Conservation (phyloP, 2,888 invertebrate genomes). For the Venustoraphidia nigricollis region DNA sequence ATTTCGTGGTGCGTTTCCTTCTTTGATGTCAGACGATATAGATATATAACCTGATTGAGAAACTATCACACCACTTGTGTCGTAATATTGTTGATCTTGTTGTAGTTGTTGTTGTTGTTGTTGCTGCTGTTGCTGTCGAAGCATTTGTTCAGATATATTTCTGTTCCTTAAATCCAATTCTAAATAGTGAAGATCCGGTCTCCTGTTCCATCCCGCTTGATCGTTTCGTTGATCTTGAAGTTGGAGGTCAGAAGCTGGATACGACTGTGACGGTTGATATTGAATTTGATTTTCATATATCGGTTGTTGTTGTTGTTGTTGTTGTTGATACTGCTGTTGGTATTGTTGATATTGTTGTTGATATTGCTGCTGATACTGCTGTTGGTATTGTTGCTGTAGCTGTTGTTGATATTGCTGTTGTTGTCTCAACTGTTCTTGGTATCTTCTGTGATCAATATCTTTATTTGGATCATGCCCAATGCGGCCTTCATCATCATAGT, state of each 20-base stretch:
- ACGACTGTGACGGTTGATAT: constrained; percentile 2
- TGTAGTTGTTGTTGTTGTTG: constrained; percentile 17
- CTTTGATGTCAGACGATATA: constrained; percentile 51
- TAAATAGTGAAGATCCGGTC: constrained; percentile 27
- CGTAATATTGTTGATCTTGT: constrained; percentile 27
- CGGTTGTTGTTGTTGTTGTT: constrained; percentile 14
- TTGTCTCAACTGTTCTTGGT: constrained; percentile 46
- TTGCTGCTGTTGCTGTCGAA: constrained; percentile 22
- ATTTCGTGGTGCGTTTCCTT: constrained; percentile 25
- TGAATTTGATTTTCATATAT: constrained; percentile 13
- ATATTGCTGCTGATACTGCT: constrained; percentile 19
- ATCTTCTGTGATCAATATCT: constrained; percentile 29
- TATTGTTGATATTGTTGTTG: constrained; percentile 16
- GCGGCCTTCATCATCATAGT: constrained; percentile 17
- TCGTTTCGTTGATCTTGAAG: constrained; percentile 20
- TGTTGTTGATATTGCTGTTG: constrained; percentile 33
- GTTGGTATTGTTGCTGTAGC: constrained; percentile 27
- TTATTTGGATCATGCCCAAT: constrained; percentile 32
- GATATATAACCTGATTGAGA: constrained; percentile 66
- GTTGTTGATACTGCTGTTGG: constrained; percentile 12
- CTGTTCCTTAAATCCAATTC: constrained; percentile 33
- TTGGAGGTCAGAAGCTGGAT: constrained; percentile 3
- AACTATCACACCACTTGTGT: constrained; percentile 46
- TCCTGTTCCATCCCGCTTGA: constrained; percentile 22
- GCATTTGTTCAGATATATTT: constrained; percentile 32